Percentiles rank a stretch among this genome's conserved stretches.
phyloP scores from a whole-genome alignment of 1,140 invertebrate genomes.

The silkworm (Bombyx mori) region DNA sequence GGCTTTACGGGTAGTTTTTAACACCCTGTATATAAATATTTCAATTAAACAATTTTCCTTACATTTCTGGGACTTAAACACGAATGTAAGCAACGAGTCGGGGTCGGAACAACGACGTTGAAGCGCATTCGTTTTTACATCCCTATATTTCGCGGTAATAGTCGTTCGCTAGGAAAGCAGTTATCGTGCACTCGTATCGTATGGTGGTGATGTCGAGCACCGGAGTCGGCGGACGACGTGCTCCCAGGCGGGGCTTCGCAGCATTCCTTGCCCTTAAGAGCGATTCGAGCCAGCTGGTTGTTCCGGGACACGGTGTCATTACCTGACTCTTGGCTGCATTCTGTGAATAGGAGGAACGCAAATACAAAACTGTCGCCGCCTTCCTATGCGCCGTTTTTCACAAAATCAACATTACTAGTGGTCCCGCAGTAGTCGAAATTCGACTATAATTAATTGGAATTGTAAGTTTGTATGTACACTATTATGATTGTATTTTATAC shows the following conservation, averaged over 20 bases:
- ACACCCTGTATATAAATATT: too few species aligned
- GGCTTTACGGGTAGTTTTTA: too few species aligned
- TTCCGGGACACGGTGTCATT: conserved; percentile 47
- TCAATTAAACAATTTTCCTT: too few species aligned
- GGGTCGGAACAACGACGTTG: neutral
- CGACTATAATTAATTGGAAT: too few species aligned
- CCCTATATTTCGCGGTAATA: conserved; percentile 15
- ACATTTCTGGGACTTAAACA: too few species aligned
- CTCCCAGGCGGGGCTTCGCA: conserved; percentile 42
- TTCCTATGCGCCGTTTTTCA: conserved; percentile 45
- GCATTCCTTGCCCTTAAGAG: conserved; percentile 63
- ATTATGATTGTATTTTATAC: too few species aligned
- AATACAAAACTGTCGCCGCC: conserved; percentile 32
- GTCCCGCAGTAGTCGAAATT: too few species aligned
- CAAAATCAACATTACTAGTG: too few species aligned
- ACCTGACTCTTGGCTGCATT: conserved; percentile 39
- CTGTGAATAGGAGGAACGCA: conserved; percentile 43
- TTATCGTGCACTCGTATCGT: conserved; percentile 33
- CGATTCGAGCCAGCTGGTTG: conserved; percentile 39
- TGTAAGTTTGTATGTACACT: too few species aligned
- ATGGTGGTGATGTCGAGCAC: conserved; percentile 37
- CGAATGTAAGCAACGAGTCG: too few species aligned
- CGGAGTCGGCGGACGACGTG: conserved; percentile 26
- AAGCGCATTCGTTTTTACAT: conserved; percentile 2
- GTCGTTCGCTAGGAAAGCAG: conserved; percentile 26